Evolutionary conservation across 2,113 vertebrate species (phyloP).

Genomic region (Trogon melanurus): DNA sequence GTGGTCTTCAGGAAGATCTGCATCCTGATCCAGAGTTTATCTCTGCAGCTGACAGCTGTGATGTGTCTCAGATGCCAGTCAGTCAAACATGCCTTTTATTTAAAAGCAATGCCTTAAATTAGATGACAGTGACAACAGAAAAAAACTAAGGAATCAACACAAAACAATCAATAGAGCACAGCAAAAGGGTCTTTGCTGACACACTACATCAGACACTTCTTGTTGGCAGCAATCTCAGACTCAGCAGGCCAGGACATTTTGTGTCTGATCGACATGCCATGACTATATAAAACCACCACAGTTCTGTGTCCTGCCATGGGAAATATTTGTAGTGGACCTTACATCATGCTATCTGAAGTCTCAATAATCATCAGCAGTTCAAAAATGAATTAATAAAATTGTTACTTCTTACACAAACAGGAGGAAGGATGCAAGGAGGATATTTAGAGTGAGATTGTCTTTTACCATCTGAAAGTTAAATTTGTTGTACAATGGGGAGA

Average conservation of each 20-base stretch:
- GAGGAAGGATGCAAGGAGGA: background rate
- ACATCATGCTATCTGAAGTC: background rate
- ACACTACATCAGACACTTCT: background rate
- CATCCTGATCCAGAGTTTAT: background rate
- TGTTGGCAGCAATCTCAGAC: background rate
- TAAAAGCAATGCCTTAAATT: slow-evolving; percentile 54
- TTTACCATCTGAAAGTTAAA: background rate
- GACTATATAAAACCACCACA: background rate
- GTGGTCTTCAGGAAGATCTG: slow-evolving; percentile 40
- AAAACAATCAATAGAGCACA: background rate
- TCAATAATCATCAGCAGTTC: background rate
- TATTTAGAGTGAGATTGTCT: background rate
- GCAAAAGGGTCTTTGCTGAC: slow-evolving; percentile 33
- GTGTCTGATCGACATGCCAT: background rate
- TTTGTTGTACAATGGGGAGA: background rate
- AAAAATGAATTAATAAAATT: background rate
- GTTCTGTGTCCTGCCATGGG: background rate
- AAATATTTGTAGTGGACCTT: background rate
- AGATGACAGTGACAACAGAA: slow-evolving; percentile 18
- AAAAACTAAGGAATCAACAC: slow-evolving; percentile 14
- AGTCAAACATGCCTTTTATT: slow-evolving; percentile 46
- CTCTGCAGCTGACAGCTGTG: slow-evolving; percentile 60
- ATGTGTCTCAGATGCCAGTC: slow-evolving; percentile 32
- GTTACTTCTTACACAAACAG: background rate
- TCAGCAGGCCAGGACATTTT: background rate